Evolutionary conservation across 2,113 vertebrate species (phyloP), one percentile per base, ranked within the genome.

Genomic region (Poicephalus meyeri): DNA sequence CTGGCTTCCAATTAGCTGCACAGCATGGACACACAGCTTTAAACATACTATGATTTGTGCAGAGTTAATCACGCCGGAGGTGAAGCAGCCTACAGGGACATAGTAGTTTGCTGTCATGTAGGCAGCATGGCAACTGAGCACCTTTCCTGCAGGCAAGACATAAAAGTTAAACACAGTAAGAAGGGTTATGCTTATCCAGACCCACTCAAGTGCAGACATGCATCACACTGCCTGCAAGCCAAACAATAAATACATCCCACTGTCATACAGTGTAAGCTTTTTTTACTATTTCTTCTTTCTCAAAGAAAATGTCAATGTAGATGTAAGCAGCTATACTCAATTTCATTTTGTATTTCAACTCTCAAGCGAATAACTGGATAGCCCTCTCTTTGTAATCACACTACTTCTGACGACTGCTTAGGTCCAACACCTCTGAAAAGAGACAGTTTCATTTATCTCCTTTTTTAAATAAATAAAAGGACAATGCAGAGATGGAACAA

Each of bases 1-100:
- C 28, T 33, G 56, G 69, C 50, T 95, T 44, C 80, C 93, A 91
- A 86, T 96, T 89, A 94, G 89, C 91, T 90, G 79, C 49, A 86
- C 92, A 97, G 92, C 83, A 85, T 31, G 88, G 70, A 83, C 70
- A 81, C 92, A 46, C 64, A 71, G 80, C 65, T 88, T 58, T 86
- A 93, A 96, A 92, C 56, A 80, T 33, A 58, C 52, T 2, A 20
- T 91, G 82, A 87, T 81, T 55, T 7, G 7, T 16, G 69, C 73
- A 80, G 71, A 88, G 77, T 86, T 92, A 96, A 96, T 87, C 80
- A 84, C 3, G 88, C 71, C 7, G 1, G 77, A 88, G 56, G 82
- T 88, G 76, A 60, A 89, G 72, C 56, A 79, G 69, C 47, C 42
- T 6, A 52, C 29, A 50, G 6, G 80, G 64, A 23, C 53, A 18